Conservation (phyloP, 2,113 vertebrate genomes). For the Pseudopipra pipra region DNA sequence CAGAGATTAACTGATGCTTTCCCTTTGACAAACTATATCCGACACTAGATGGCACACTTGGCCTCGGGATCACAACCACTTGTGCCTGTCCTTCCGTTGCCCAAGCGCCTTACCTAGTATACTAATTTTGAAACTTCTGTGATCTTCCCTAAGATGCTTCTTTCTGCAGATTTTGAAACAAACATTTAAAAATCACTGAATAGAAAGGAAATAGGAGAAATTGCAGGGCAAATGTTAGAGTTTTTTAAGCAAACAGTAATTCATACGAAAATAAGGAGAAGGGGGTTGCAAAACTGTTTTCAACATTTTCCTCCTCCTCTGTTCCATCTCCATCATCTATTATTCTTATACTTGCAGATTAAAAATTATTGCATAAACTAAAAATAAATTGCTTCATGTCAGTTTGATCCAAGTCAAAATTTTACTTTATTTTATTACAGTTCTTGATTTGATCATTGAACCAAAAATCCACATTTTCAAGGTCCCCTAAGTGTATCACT, state of each 20-base stretch:
- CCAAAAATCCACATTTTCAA: background rate
- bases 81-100: background rate
- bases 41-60: constrained; percentile 80
- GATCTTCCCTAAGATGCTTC: background rate
- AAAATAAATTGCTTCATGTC: background rate
- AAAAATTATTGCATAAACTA: background rate
- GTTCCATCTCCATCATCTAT: background rate
- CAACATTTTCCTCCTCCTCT: background rate
- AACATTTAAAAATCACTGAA: background rate
- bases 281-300: background rate
- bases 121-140: background rate
- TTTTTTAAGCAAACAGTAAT: background rate
- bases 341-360: background rate
- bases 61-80: constrained; percentile 52
- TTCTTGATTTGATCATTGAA: background rate
- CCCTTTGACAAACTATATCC: background rate
- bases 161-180: background rate
- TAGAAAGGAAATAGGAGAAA: background rate
- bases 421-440: background rate
- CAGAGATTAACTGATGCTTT: rapidly evolving
- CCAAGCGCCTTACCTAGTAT: rapidly evolving
- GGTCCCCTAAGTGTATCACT: background rate
- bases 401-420: background rate
- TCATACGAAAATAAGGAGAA: background rate
- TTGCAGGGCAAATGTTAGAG: background rate